Conservation (phyloP, 2,888 invertebrate species). For the Luffia ferchaultella region DNA sequence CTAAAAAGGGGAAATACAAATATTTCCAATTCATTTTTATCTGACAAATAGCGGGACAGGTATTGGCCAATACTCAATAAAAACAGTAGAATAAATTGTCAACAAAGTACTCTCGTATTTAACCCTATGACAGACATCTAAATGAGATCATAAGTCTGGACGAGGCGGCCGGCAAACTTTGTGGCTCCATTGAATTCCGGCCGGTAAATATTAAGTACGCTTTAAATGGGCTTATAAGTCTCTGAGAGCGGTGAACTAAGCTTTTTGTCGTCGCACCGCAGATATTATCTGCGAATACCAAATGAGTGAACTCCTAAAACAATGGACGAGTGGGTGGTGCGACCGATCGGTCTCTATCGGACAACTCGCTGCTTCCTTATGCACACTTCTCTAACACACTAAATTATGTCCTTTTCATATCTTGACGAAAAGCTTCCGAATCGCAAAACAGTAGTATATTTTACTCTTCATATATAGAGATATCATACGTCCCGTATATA, state of each 20-base stretch:
- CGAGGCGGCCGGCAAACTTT: neutral
- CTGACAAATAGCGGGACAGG: no score
- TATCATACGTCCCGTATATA: no score
- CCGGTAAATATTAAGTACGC: neutral
- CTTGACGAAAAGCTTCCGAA: no score
- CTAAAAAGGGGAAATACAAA: no score
- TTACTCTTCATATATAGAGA: no score
- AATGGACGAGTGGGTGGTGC: constrained; percentile 12
- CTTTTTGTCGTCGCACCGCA: constrained; percentile 2
- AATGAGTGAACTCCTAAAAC: constrained; percentile 23
- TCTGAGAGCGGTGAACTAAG: neutral
- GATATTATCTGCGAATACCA: constrained; percentile 26
- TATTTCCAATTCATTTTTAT: no score
- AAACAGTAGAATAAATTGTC: no score
- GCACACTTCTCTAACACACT: neutral
- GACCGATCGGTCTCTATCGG: constrained; percentile 2
- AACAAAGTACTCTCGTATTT: no score
- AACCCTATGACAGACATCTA: neutral
- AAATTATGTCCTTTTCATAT: no score
- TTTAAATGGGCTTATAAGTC: neutral
- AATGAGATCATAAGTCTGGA: neutral
- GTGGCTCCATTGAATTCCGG: neutral
- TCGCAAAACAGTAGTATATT: no score
- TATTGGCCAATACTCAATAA: no score
- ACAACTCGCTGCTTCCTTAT: constrained; percentile 3